phyloP scores from a whole-genome alignment of 92 coral and sea anemone species.

The Ricordea florida region DNA sequence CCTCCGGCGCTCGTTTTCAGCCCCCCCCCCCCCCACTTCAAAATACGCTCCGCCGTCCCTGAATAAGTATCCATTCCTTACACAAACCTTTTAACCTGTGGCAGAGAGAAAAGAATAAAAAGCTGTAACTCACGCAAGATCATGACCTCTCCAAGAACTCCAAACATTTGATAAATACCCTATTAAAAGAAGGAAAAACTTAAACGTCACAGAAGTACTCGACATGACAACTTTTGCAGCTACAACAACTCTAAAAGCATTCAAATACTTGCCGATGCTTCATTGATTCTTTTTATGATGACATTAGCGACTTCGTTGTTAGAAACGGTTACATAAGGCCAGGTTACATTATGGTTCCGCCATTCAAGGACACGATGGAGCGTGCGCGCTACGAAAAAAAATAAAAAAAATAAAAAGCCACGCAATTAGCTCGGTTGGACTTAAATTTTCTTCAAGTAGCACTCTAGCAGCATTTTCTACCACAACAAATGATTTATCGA shows the following conservation, averaged over 20 bases:
- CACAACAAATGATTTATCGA: too few species aligned
- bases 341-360: conserved; percentile 83
- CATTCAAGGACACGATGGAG: conserved; percentile 80
- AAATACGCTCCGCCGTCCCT: too few species aligned
- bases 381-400: conserved; percentile 72
- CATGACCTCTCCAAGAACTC: conserved; percentile 85
- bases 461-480: too few species aligned
- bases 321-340: conserved; percentile 83
- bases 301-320: conserved; percentile 67
- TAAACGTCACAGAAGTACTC: too few species aligned
- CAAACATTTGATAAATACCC: conserved; percentile 97
- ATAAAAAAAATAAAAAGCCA: not conserved
- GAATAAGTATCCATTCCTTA: too few species aligned
- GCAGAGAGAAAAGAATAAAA: too few species aligned
- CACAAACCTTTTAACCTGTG: too few species aligned
- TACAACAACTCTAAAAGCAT: not conserved
- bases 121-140: conserved; percentile 76
- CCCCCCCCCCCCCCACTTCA: too few species aligned
- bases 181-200: conserved; percentile 7
- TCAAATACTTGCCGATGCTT: conserved; percentile 86
- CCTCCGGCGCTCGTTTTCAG: too few species aligned
- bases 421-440: too few species aligned
- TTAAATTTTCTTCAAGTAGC: too few species aligned
- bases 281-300: conserved; percentile 83
- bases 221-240: too few species aligned